phyloP scores from a whole-genome alignment of 2,113 vertebrate species.

The Aleadryas rufinucha region DNA sequence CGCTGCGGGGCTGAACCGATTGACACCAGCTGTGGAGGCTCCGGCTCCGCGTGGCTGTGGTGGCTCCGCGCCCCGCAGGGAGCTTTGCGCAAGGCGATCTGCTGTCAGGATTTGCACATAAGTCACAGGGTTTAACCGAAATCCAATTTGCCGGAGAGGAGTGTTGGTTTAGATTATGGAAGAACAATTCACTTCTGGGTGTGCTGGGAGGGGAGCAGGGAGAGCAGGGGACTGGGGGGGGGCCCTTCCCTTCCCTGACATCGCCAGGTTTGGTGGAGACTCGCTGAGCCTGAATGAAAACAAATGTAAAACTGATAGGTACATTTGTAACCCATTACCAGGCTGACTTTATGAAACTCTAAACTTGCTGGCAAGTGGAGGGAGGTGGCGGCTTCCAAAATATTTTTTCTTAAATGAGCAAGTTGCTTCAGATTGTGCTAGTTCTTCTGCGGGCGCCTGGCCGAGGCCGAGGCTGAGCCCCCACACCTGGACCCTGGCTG shows the following conservation, averaged over 20 bases:
- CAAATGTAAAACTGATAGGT: conserved; percentile 63
- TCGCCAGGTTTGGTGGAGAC: not conserved
- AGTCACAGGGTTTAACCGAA: conserved; percentile 33
- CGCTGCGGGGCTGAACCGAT: not conserved
- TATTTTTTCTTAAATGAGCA: conserved; percentile 24
- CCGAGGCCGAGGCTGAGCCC: not conserved
- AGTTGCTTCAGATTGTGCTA: not conserved
- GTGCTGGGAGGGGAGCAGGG: not conserved
- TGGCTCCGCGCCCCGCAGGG: not conserved
- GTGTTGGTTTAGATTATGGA: conserved; percentile 64
- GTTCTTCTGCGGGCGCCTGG: not conserved
- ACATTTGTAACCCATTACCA: conserved; percentile 69
- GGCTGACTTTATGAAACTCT: conserved; percentile 56
- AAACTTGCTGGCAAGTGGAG: conserved; percentile 20
- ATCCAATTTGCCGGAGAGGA: conserved; percentile 44
- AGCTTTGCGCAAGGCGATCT: conserved; percentile 46
- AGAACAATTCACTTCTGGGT: conserved; percentile 44
- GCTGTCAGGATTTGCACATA: conserved; percentile 53
- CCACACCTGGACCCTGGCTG: not conserved
- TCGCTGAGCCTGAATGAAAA: conserved; percentile 53
- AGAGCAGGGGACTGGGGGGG: not conserved
- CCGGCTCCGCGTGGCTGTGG: not conserved
- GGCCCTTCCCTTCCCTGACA: not conserved
- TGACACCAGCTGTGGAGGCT: not conserved
- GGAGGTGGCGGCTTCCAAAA: conserved; percentile 37